Conservation (phyloP, 2,888 invertebrate species). For the Rhagophthalmus giganteus region DNA sequence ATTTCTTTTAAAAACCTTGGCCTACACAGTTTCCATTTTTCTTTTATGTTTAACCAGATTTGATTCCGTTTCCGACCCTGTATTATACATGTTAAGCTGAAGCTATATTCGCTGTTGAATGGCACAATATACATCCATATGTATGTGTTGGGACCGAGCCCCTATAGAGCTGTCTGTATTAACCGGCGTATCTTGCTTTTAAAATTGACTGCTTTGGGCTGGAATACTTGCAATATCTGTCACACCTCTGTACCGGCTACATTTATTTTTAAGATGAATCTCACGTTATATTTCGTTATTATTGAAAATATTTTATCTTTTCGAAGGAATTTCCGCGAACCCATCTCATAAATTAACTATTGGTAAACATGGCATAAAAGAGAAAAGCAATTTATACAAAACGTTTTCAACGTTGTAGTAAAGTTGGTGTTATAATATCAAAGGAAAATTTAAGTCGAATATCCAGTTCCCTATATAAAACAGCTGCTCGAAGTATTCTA, state of each 20-base stretch:
- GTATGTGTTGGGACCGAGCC: conserved; percentile 15
- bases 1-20: conserved; percentile 9
- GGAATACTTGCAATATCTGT: conserved; percentile 17
- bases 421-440: conserved; percentile 1
- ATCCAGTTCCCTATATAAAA: conserved; percentile 5
- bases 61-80: conserved; percentile 16
- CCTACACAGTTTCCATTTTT: conserved; percentile 20
- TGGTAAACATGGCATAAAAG: not conserved
- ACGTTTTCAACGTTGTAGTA: conserved; percentile 1
- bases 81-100: conserved; percentile 22
- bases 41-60: conserved; percentile 17
- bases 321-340: not conserved
- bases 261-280: conserved; percentile 11
- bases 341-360: not conserved
- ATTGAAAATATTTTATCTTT: not conserved
- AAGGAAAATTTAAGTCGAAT: conserved; percentile 7
- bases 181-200: conserved; percentile 17
- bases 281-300: not conserved
- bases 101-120: conserved; percentile 18
- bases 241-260: conserved; percentile 10
- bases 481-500: not conserved
- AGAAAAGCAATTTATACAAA: conserved; percentile 7
- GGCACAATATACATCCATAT: conserved; percentile 23
- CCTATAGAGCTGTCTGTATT: conserved; percentile 18
- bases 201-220: conserved; percentile 15